Conservation (phyloP, 2,888 invertebrate species). For the Octonoba sinensis region DNA sequence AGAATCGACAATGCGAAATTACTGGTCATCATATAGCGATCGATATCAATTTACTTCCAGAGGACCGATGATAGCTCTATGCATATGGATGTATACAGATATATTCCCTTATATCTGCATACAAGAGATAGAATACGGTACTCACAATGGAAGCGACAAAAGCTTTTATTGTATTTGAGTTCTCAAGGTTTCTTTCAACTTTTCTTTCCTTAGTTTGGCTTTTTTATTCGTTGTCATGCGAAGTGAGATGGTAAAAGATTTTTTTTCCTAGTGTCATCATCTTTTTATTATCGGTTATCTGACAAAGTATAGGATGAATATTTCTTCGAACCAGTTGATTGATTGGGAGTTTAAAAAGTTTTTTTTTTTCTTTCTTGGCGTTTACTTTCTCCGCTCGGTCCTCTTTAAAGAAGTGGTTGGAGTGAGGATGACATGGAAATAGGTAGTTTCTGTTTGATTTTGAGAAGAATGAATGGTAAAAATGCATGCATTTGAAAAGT, state of each 20-base stretch:
- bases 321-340: not conserved
- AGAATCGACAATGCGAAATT: constrained; percentile 60
- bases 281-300: constrained; percentile 5
- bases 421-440: no score
- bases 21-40: constrained; percentile 59
- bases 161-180: constrained; percentile 20
- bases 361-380: no score
- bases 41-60: constrained; percentile 56
- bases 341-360: not conserved
- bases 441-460: no score
- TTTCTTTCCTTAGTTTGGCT: constrained; percentile 22
- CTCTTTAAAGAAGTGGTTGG: no score
- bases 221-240: not conserved
- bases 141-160: constrained; percentile 20
- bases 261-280: not conserved
- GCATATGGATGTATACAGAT: constrained; percentile 43
- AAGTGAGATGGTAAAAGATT: constrained; percentile 24
- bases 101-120: constrained; percentile 17
- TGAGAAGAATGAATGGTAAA: no score
- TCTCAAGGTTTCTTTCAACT: no score
- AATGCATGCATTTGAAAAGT: no score
- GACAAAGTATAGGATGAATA: constrained; percentile 2
- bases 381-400: no score
- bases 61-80: constrained; percentile 44
- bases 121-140: constrained; percentile 24